phyloP scores from a whole-genome alignment of 2,888 invertebrate species.

The Calliphora vomitoria region DNA sequence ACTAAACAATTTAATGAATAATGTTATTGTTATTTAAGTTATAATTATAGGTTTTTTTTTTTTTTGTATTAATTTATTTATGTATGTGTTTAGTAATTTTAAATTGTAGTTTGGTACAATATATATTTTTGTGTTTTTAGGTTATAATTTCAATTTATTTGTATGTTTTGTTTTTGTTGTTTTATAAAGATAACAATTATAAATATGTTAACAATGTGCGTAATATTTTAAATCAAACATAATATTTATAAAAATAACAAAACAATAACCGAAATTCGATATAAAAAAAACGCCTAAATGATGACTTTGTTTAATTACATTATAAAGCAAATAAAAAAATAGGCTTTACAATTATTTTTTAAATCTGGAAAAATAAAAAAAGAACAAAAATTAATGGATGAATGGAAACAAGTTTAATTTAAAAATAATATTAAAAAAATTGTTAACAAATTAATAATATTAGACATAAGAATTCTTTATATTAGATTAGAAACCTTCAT shows the following conservation, averaged over 20 bases:
- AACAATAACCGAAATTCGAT: constrained; percentile 68
- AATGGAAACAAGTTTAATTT: background rate
- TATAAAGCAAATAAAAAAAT: constrained; percentile 46
- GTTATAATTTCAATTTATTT: constrained; percentile 61
- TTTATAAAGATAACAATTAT: constrained; percentile 73
- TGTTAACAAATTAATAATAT: background rate
- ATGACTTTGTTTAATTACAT: constrained; percentile 58
- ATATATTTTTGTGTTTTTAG: constrained; percentile 67
- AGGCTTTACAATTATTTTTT: constrained; percentile 40
- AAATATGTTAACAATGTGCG: constrained; percentile 76
- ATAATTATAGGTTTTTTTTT: constrained; percentile 26
- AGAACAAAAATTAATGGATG: constrained; percentile 37
- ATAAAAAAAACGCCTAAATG: constrained; percentile 60
- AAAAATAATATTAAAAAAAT: background rate
- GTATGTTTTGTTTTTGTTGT: constrained; percentile 30
- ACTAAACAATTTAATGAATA: constrained; percentile 49
- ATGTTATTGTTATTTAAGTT: constrained; percentile 45
- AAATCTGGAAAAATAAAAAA: constrained; percentile 54
- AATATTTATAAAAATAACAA: constrained; percentile 69
- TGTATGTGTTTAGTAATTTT: constrained; percentile 66
- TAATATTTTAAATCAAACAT: constrained; percentile 71
- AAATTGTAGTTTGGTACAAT: constrained; percentile 80
- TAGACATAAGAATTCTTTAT: background rate
- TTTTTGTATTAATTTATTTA: constrained; percentile 6
- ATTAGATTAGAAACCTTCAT: no score